Evolutionary conservation across 2,797 vertebrate species (phyloP).

Genomic region (Acanthornis magna): DNA sequence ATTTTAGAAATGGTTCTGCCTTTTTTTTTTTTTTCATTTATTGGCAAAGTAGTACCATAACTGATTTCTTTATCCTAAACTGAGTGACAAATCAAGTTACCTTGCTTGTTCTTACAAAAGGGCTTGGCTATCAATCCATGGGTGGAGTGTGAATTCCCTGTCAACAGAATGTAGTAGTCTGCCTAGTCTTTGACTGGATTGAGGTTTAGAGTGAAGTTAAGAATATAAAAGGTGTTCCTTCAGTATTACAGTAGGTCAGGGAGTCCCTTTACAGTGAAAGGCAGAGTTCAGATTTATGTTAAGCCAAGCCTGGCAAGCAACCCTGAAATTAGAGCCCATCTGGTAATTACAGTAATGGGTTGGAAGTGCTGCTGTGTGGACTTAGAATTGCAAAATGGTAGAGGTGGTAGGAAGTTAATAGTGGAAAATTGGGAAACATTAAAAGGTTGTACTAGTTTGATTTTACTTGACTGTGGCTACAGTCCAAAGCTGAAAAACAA

Average conservation of each 20-base stretch:
- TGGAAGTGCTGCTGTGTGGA: constrained; percentile 1
- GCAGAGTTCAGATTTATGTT: neutral
- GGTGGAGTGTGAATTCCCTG: neutral
- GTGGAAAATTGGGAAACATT: neutral
- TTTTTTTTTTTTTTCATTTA: neutral
- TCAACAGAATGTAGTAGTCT: neutral
- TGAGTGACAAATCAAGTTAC: neutral
- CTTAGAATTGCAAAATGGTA: neutral
- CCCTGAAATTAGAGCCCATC: constrained; percentile 3
- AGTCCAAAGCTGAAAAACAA: neutral
- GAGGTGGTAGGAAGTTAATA: constrained; percentile 7
- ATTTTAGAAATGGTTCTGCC: neutral
- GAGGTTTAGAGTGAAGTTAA: neutral
- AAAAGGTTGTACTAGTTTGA: neutral
- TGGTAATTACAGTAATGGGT: neutral
- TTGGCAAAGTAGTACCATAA: neutral
- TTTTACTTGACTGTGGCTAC: neutral
- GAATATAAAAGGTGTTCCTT: neutral
- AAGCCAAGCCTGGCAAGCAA: constrained; percentile 23
- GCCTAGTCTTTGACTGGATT: neutral
- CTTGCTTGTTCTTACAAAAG: neutral
- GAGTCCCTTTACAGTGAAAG: constrained; percentile 1
- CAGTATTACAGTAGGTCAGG: neutral
- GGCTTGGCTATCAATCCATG: neutral
- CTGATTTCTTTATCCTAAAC: neutral